Conservation (phyloP, 2,113 vertebrate genomes). For the Platichthys stellatus region DNA sequence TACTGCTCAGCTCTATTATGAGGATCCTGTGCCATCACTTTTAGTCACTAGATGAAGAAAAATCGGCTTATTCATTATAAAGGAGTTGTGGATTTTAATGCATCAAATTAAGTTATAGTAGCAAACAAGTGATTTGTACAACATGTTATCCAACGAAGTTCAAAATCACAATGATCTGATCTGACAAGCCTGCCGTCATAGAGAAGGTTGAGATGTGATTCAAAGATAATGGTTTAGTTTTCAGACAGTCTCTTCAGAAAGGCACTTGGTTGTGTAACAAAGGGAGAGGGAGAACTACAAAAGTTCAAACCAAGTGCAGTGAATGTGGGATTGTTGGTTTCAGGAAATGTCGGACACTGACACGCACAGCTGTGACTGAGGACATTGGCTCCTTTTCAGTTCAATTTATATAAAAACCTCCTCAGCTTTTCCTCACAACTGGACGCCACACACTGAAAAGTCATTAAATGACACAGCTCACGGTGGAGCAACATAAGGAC, state of each 20-base stretch:
- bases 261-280: too few relatives aligned
- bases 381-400: not conserved
- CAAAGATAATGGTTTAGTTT: not conserved
- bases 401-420: slow-evolving; percentile 5
- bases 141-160: not conserved
- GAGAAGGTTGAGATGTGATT: not conserved
- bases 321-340: not conserved
- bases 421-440: not conserved
- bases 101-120: not conserved
- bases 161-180: not conserved
- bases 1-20: too few relatives aligned
- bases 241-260: not conserved
- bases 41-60: too few relatives aligned
- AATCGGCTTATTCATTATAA: too few relatives aligned
- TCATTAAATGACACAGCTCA: not conserved
- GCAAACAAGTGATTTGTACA: not conserved
- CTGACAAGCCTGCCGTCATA: not conserved
- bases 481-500: not conserved
- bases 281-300: not conserved
- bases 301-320: not conserved
- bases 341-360: not conserved
- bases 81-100: too few relatives aligned
- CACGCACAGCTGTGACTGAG: not conserved
- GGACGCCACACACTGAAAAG: not conserved
- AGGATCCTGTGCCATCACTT: too few relatives aligned